A percentile compares a stretch with the other conserved stretches of the same genome.
phyloP scores from a whole-genome alignment of 1,140 invertebrate species.

The Drosophila tsacasi region DNA sequence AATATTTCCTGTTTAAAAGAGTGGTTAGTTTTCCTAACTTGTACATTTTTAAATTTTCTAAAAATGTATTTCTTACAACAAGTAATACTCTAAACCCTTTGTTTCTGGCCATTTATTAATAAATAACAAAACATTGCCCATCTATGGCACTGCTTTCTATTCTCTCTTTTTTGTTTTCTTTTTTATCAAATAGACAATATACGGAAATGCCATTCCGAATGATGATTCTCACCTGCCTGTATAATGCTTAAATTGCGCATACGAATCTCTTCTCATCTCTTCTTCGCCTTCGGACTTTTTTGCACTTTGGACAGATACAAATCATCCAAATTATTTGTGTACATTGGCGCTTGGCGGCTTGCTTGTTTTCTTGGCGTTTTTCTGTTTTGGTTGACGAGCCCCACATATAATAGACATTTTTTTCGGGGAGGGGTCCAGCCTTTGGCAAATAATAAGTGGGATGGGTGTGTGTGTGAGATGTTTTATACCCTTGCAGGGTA shows the following conservation, averaged over 20 bases:
- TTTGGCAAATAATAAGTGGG: slow-evolving; percentile 33
- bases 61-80: background rate
- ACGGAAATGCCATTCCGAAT: slow-evolving; percentile 31
- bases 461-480: slow-evolving; percentile 21
- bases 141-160: background rate
- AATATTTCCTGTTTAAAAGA: too few relatives aligned
- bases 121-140: background rate
- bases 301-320: slow-evolving; percentile 45
- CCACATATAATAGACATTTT: slow-evolving; percentile 40
- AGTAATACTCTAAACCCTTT: background rate
- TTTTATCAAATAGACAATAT: slow-evolving; percentile 16
- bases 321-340: slow-evolving; percentile 52
- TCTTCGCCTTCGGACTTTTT: slow-evolving; percentile 10
- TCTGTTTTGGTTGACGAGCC: slow-evolving; percentile 44
- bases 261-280: slow-evolving; percentile 9
- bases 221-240: slow-evolving; percentile 32
- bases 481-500: too few relatives aligned
- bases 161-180: background rate
- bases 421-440: slow-evolving; percentile 32
- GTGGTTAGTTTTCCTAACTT: background rate
- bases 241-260: slow-evolving; percentile 24
- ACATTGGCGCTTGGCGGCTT: slow-evolving; percentile 29
- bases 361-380: slow-evolving; percentile 31
- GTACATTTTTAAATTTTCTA: background rate
- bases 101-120: background rate